These are phyloP conservation scores for Hybos culiciformis DNA, from an alignment of 2,888 invertebrate species.

Conservation along the genomic window DNA sequence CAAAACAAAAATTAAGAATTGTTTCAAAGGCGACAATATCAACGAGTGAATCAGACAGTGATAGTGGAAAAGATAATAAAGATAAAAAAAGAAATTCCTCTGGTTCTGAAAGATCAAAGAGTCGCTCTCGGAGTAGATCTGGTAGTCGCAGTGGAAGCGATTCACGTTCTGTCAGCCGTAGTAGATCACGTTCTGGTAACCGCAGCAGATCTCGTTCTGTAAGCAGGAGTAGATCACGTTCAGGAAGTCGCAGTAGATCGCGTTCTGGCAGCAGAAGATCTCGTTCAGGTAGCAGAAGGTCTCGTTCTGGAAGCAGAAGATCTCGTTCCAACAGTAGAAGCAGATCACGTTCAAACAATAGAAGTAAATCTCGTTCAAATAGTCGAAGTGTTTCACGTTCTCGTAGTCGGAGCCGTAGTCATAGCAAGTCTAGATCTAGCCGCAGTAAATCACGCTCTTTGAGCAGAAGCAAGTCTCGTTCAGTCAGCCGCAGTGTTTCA, in stretches of 20 bases:
- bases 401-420: conserved; percentile 24
- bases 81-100: conserved; percentile 46
- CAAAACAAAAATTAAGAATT: conserved; percentile 75
- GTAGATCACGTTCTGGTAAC: conserved; percentile 36
- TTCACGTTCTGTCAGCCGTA: conserved; percentile 30
- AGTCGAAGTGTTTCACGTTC: conserved; percentile 28
- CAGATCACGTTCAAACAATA: conserved; percentile 30
- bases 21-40: conserved; percentile 93
- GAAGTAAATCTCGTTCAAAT: conserved; percentile 32
- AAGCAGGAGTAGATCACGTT: conserved; percentile 14
- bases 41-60: conserved; percentile 70
- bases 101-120: conserved; percentile 40
- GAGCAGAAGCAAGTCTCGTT: conserved; percentile 18
- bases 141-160: conserved; percentile 30
- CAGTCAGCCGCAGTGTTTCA: conserved; percentile 5
- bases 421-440: conserved; percentile 21
- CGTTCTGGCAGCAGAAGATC: conserved; percentile 13
- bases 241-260: conserved; percentile 10
- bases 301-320: conserved; percentile 20
- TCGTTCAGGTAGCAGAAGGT: conserved; percentile 23
- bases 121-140: conserved; percentile 20
- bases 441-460: conserved; percentile 7
- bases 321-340: conserved; percentile 13
- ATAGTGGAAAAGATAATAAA: conserved; percentile 39
- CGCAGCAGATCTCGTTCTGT: conserved; percentile 19